Evolutionary conservation across 2,797 vertebrate species (phyloP), one percentile per base, ranked within the genome.

Genomic region (Prionace glauca): DNA sequence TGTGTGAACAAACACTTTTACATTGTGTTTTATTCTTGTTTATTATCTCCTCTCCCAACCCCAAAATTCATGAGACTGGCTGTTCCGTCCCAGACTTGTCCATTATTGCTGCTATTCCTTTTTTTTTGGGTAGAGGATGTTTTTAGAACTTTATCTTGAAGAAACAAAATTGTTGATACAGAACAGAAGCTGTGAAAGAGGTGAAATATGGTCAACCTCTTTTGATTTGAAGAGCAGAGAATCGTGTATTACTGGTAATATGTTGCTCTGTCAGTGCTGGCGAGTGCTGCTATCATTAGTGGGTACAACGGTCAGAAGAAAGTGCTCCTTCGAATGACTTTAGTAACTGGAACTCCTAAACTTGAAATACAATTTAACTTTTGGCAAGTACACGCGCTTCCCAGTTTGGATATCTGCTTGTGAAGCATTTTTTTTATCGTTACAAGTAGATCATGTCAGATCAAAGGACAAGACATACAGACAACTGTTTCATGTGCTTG

Each of bases 21-120:
- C 93, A 60, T 95, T 95, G 93, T 94, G 71, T 77, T 56, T 72
- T 26, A 56, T 77, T 77, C 74, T 95, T 60, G 72, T 95, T 94
- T 74, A 77, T 77, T 95, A 95, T 29, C 77, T 95, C 71, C 29
- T 95, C 93, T 95, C 11, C 29, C 71, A 56, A 45, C 26, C 93
- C 71, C 71, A 74, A 95, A 72, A 77, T 32, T 71, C 71, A 74
- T 77, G 93, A 95, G 71, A 95, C 71, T 72, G 71, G 45, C 26
- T 72, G 45, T 77, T 97, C 97, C 96, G 96, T 96, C 97, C 97
- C 96, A 96, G 96, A 96, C 96, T 95, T 97, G 0, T 0, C 94
- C 96, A 96, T 96, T n/a, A n/a, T 96, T 96, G 96, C 96, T 97
- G 97, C 97, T 97, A 97, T 97, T 97, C 95, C 94, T 96, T 88